Base-by-base conservation (phyloP, 2,113 vertebrate species). In the Piliocolobus tephrosceles region DNA sequence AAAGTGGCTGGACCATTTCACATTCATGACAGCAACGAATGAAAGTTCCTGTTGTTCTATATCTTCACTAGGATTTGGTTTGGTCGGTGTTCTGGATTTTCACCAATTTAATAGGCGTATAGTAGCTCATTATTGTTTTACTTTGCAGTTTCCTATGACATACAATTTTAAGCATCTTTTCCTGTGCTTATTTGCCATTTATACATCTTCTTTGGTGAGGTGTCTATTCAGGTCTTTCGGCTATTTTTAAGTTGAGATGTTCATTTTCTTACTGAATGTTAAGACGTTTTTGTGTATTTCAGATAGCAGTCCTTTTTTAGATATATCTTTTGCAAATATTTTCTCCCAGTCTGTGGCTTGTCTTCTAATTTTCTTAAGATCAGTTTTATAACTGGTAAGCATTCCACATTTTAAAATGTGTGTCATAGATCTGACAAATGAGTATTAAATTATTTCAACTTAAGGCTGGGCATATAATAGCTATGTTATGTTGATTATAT, bases 381-480 rank as follows among this genome's bases (percentile, higher is more conserved):
- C 32, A 79, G 40, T 90, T 81, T 94, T 76, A 72, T 52, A 88
- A 92, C 23, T 81, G 11, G 27, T 76, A 90, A 95, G 84, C 7
- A 70, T 55, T 90, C 13, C 32, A 90, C 47, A 76, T 90, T 92
- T 96, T 30, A 90, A 92, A 82, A 82, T 17, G 70, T 43, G 75
- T 81, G 25, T 45, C 27, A 70, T 66, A 91, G 58, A 57, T 92
- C 66, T 85, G 57, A 87, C 35, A 95, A 89, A 73, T 79, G 52
- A 80, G 35, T 52, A 84, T 70, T 91, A 87, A 86, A 91, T 82
- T 38, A 88, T 92, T 90, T 96, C 30, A 84, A 76, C 40, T 94
- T 79, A 92, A 35, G 32, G 35, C 38, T 84, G 27, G 61, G 2
- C 45, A 90, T 8, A 43, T 78, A 83, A 70, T 30, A 82, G 6